Conservation (phyloP, 1,140 invertebrate genomes). For the Myzus persicae region DNA sequence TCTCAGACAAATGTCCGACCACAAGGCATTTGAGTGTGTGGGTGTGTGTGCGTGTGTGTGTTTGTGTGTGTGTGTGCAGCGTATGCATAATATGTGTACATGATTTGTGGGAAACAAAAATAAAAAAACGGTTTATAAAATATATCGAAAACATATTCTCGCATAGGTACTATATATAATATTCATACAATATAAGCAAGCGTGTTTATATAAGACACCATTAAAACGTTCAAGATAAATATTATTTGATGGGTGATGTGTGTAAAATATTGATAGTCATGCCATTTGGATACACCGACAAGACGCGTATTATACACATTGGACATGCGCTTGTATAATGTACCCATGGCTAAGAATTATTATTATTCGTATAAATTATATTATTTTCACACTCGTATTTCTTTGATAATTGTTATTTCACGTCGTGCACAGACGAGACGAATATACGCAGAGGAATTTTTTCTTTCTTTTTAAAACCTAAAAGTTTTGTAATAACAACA, state of each 20-base stretch:
- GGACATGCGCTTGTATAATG: neutral
- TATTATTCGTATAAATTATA: slow-evolving; percentile 25
- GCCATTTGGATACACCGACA: slow-evolving; percentile 22
- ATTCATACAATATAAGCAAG: neutral
- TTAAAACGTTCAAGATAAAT: slow-evolving; percentile 50
- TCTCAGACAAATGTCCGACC: neutral
- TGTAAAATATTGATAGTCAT: slow-evolving; percentile 39
- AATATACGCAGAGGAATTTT: neutral
- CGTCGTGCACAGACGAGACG: neutral
- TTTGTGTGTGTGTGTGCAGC: neutral
- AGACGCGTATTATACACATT: neutral
- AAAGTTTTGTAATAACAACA: neutral
- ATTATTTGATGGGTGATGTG: slow-evolving; percentile 33
- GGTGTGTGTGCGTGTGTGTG: neutral
- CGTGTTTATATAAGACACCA: neutral
- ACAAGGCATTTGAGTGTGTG: neutral
- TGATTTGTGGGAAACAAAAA: slow-evolving; percentile 17
- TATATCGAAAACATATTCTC: neutral
- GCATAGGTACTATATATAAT: neutral
- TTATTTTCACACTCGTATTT: neutral
- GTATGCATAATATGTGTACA: neutral
- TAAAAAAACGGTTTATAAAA: neutral
- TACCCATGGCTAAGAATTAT: neutral
- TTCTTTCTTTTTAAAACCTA: neutral
- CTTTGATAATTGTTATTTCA: neutral